phyloP scores from a whole-genome alignment of 92 coral and sea anemone species.

The Paramuricea clavata region DNA sequence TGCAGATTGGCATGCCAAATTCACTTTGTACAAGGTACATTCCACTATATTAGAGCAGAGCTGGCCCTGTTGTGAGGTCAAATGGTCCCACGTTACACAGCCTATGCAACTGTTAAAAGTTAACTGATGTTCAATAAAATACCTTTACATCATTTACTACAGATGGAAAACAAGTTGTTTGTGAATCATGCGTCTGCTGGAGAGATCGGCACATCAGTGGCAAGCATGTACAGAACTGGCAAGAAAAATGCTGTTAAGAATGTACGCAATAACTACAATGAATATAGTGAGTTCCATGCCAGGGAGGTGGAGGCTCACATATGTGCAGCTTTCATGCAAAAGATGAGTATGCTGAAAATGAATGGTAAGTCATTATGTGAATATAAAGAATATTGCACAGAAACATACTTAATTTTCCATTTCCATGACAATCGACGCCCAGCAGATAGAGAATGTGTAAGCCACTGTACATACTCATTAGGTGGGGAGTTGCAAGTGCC shows the following conservation, averaged over 20 bases:
- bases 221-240: conserved; percentile 53
- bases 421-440: too few relatives aligned
- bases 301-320: conserved; percentile 50
- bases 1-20: conserved; percentile 75
- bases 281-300: conserved; percentile 36
- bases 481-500: too few relatives aligned
- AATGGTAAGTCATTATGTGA: conserved; percentile 1
- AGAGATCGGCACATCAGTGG: conserved; percentile 51
- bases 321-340: conserved; percentile 51
- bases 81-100: too few relatives aligned
- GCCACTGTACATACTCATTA: too few relatives aligned
- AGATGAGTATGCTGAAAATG: conserved; percentile 23
- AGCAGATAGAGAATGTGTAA: too few relatives aligned
- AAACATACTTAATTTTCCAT: too few relatives aligned
- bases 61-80: too few relatives aligned
- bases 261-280: conserved; percentile 45
- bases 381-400: too few relatives aligned
- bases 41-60: background rate
- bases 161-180: conserved; percentile 48
- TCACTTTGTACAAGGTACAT: conserved; percentile 55
- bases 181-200: conserved; percentile 44
- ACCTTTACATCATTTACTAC: background rate
- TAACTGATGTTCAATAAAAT: too few relatives aligned
- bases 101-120: too few relatives aligned
- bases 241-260: conserved; percentile 50